These are phyloP conservation scores for Mastomys coucha DNA, from an alignment of 2,113 vertebrate genomes.

Conservation along the genomic window DNA sequence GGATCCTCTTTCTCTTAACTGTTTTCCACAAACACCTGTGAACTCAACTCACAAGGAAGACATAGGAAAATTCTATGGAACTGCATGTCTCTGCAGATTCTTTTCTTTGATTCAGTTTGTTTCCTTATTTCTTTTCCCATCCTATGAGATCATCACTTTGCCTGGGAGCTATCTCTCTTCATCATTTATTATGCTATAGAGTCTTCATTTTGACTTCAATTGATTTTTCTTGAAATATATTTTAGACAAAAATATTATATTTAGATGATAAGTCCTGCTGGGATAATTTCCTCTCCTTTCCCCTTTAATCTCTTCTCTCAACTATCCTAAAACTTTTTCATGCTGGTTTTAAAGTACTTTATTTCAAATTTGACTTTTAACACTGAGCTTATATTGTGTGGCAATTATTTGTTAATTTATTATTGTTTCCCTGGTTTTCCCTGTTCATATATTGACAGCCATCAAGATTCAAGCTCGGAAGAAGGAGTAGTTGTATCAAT, in stretches of 20 bases:
- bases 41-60: not conserved
- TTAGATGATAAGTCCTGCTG: not conserved
- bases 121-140: not conserved
- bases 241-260: not conserved
- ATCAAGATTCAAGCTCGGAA: not conserved
- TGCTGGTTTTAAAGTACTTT: not conserved
- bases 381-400: not conserved
- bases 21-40: not conserved
- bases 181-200: not conserved
- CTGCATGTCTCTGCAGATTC: too few species aligned
- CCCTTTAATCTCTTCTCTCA: not conserved
- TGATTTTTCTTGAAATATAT: not conserved
- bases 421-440: not conserved
- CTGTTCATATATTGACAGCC: not conserved
- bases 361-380: conserved; percentile 10
- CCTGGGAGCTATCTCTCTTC: not conserved
- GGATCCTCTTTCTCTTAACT: not conserved
- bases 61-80: not conserved
- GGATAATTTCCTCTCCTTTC: not conserved
- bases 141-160: not conserved
- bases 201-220: not conserved
- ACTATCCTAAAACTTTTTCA: too few species aligned
- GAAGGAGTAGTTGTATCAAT: not conserved
- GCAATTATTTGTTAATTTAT: not conserved
- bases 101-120: not conserved